Evolutionary conservation across 35 echinoderm and acorn worm genomes (phyloP).

Genomic region (Anneissia japonica): DNA sequence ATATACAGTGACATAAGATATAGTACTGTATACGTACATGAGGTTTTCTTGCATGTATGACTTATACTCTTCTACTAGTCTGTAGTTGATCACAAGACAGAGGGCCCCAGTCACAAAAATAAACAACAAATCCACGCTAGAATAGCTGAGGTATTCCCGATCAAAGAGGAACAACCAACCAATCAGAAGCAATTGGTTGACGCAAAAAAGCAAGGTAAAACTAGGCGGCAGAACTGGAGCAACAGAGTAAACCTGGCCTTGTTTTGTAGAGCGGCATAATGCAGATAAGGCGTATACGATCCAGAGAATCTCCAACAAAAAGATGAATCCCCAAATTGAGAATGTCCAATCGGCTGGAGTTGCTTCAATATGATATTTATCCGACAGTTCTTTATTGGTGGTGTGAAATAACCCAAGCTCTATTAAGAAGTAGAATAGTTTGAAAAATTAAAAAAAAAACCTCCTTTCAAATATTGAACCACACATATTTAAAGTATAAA

Average conservation of each 20-base stretch:
- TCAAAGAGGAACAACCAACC: constrained; percentile 65
- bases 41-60: constrained; percentile 29
- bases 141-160: constrained; percentile 22
- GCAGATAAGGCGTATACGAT: constrained; percentile 45
- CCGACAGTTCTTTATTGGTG: constrained; percentile 44
- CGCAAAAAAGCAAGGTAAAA: constrained; percentile 40
- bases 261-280: constrained; percentile 40
- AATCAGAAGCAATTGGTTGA: constrained; percentile 57
- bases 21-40: constrained; percentile 38
- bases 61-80: constrained; percentile 39
- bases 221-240: constrained; percentile 39
- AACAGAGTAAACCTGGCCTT: constrained; percentile 55
- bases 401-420: constrained; percentile 46
- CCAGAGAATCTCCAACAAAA: constrained; percentile 50
- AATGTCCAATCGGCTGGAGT: constrained; percentile 85
- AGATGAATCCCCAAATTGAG: constrained; percentile 68
- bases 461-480: too few relatives aligned
- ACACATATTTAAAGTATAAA: too few relatives aligned
- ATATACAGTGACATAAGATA: too few relatives aligned
- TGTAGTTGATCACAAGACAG: constrained; percentile 42
- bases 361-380: constrained; percentile 49
- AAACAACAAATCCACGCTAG: constrained; percentile 38
- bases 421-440: not conserved
- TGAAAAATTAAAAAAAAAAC: too few relatives aligned
- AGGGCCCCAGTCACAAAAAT: constrained; percentile 49